phyloP scores from a whole-genome alignment of 2,888 invertebrate species.

The Acanthosepion esculentum region DNA sequence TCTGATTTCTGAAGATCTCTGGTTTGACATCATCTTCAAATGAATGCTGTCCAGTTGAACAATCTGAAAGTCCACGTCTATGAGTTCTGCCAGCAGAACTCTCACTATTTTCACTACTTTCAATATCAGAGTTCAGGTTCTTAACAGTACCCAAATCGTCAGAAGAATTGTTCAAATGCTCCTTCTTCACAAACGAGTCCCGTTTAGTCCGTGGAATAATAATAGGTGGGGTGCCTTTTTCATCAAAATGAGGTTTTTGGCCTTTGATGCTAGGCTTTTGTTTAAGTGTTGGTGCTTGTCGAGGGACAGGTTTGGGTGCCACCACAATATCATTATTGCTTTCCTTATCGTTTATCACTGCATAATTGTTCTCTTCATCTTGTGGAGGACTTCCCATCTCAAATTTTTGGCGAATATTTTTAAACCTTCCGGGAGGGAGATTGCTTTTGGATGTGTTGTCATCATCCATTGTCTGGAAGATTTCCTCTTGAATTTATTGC shows the following conservation, averaged over 20 bases:
- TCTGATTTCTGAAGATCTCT: neutral
- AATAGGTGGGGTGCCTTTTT: conserved; percentile 38
- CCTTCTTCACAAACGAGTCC: conserved; percentile 37
- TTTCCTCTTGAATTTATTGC: neutral
- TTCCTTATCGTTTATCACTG: neutral
- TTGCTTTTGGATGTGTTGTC: conserved; percentile 50
- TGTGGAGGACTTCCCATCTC: conserved; percentile 51
- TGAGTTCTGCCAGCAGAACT: conserved; percentile 35
- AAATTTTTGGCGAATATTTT: conserved; percentile 61
- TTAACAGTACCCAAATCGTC: neutral
- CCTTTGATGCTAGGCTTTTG: conserved; percentile 35
- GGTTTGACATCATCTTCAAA: neutral
- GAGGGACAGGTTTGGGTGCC: neutral
- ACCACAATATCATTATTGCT: neutral
- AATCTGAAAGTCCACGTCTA: conserved; percentile 37
- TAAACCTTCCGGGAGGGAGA: conserved; percentile 63
- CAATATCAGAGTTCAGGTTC: neutral
- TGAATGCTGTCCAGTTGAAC: neutral
- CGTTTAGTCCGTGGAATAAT: conserved; percentile 14
- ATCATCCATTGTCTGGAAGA: conserved; percentile 41
- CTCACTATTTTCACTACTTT: neutral
- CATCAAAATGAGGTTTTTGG: neutral
- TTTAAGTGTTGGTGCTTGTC: neutral
- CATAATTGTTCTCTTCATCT: neutral
- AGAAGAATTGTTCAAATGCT: conserved; percentile 25